Conservation (phyloP, 2,797 vertebrate species). For the Sphaeramia orbicularis region DNA sequence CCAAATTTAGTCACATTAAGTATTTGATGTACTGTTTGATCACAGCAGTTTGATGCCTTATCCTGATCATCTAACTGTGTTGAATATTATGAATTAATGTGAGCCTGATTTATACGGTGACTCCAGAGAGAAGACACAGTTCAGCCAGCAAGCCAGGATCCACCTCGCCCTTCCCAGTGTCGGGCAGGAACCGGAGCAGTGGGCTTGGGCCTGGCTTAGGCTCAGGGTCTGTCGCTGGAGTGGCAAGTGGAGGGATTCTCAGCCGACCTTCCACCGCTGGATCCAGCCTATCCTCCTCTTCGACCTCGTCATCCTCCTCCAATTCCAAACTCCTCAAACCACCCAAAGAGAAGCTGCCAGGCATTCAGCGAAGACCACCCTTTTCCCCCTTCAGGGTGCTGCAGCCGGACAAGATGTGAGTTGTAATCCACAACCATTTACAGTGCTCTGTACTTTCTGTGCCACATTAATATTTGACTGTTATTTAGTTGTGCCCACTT, state of each 20-base stretch:
- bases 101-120: conserved; percentile 15
- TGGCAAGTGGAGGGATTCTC: conserved; percentile 77
- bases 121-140: conserved; percentile 97
- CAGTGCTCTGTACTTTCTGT: neutral
- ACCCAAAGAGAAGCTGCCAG: conserved; percentile 97
- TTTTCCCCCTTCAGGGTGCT: conserved; percentile 89
- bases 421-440: conserved; percentile 37
- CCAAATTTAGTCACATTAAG: neutral
- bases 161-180: conserved; percentile 84
- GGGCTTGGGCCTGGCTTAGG: conserved; percentile 83
- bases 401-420: conserved; percentile 93
- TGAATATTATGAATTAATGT: conserved; percentile 26
- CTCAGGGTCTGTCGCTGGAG: conserved; percentile 62
- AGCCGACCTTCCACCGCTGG: conserved; percentile 86
- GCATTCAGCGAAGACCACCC: conserved; percentile 90
- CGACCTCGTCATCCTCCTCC: conserved; percentile 83
- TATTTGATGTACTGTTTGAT: neutral
- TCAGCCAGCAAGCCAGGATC: conserved; percentile 90
- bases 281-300: conserved; percentile 85
- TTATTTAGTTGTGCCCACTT: too few species aligned
- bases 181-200: conserved; percentile 88
- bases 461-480: too few species aligned
- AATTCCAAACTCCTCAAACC: conserved; percentile 94
- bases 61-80: neutral
- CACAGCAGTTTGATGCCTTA: neutral